These are phyloP conservation scores for Temnothorax curvispinosus DNA, from an alignment of 1,140 invertebrate genomes.

Conservation along the genomic window DNA sequence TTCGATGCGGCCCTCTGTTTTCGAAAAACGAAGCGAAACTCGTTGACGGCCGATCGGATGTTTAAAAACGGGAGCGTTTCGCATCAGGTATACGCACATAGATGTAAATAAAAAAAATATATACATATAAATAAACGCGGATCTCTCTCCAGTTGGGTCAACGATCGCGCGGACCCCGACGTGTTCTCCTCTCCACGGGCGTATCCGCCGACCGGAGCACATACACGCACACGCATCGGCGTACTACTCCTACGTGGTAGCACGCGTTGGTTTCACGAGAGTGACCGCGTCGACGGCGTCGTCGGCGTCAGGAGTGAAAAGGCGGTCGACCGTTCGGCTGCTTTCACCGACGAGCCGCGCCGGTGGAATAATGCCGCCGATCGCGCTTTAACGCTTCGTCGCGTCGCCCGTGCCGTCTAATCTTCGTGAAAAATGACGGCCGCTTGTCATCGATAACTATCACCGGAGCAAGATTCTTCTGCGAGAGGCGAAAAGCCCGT, in stretches of 20 bases:
- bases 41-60: background rate
- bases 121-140: background rate
- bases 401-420: background rate
- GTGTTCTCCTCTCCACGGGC: constrained; percentile 39
- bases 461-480: no score
- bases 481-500: no score
- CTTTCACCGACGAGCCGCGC: constrained; percentile 75
- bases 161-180: constrained; percentile 57
- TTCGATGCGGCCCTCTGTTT: background rate
- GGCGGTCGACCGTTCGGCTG: constrained; percentile 77
- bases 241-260: constrained; percentile 17
- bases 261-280: constrained; percentile 62
- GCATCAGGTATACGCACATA: background rate
- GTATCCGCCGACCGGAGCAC: constrained; percentile 53
- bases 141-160: constrained; percentile 28
- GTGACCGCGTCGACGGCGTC: constrained; percentile 37
- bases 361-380: constrained; percentile 69
- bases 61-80: background rate
- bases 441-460: background rate
- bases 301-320: constrained; percentile 77
- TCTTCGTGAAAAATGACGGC: constrained; percentile 34
- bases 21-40: background rate
- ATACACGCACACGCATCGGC: background rate
- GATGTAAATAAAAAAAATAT: background rate
- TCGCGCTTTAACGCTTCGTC: constrained; percentile 65